These are phyloP conservation scores for Macrotus californicus DNA, from an alignment of 2,113 vertebrate genomes.

Conservation along the genomic window DNA sequence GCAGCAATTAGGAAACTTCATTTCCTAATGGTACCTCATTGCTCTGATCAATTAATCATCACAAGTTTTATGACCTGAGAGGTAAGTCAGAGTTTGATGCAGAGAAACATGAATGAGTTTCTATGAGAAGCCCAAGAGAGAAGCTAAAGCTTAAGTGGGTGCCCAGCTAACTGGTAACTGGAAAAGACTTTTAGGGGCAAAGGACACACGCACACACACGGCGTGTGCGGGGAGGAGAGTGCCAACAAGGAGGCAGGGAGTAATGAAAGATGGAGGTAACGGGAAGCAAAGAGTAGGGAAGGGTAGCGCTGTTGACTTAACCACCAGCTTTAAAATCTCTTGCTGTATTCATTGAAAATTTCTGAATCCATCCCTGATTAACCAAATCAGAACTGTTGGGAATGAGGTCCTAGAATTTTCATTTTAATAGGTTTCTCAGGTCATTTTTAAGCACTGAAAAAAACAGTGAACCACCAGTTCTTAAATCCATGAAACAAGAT, in stretches of 20 bases:
- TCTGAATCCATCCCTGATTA: neutral
- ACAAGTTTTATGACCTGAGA: neutral
- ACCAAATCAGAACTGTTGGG: neutral
- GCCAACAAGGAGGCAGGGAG: neutral
- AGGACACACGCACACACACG: neutral
- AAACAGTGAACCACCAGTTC: neutral
- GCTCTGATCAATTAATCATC: neutral
- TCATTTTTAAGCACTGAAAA: neutral
- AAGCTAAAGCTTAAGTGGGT: neutral
- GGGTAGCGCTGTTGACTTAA: neutral
- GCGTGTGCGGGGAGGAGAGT: neutral
- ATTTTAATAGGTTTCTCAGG: neutral
- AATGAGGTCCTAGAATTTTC: neutral
- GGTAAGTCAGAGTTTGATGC: neutral
- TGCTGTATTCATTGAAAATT: neutral
- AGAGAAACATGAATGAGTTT: constrained; percentile 2
- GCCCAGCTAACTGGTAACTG: neutral
- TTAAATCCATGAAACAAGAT: neutral
- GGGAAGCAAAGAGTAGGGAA: neutral
- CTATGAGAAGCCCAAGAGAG: neutral
- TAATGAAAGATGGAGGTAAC: neutral
- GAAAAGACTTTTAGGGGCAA: neutral
- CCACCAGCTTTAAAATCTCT: neutral
- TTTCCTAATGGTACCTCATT: too few relatives aligned
- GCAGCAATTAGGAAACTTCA: neutral